Evolutionary conservation across 2,888 invertebrate species (phyloP).

Genomic region (Drosophila paracracens): DNA sequence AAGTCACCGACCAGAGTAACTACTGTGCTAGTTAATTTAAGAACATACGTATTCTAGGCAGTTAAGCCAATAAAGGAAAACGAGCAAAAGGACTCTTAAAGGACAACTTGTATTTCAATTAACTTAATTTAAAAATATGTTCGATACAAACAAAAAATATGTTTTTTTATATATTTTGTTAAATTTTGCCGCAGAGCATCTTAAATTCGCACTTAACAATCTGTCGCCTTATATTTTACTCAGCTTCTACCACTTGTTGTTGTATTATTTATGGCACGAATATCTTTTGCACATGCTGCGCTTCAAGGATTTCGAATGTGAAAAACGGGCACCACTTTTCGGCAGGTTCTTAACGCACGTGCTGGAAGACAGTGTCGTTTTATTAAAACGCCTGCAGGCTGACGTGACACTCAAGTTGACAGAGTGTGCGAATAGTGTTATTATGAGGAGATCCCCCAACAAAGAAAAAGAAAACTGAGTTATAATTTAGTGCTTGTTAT

Average conservation of each 20-base stretch:
- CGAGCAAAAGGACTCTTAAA: neutral
- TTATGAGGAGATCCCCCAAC: neutral
- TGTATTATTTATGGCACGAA: slow-evolving; percentile 55
- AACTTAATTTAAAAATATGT: neutral
- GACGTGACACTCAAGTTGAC: slow-evolving; percentile 40
- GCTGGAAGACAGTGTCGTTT: slow-evolving; percentile 13
- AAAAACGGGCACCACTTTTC: slow-evolving; percentile 29
- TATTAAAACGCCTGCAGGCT: slow-evolving; percentile 45
- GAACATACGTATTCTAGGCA: neutral
- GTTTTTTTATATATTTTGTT: neutral
- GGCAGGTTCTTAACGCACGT: slow-evolving; percentile 36
- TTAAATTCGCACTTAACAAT: slow-evolving; percentile 6
- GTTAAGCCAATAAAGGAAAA: neutral
- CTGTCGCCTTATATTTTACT: neutral
- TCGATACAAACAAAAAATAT: neutral
- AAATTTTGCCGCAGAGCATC: slow-evolving; percentile 19
- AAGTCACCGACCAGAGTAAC: neutral
- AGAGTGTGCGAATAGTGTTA: neutral
- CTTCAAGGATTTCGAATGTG: slow-evolving; percentile 21
- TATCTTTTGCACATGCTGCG: slow-evolving; percentile 51
- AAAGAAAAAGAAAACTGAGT: neutral
- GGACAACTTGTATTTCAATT: neutral
- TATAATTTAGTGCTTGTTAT: slow-evolving; percentile 10
- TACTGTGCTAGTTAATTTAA: neutral
- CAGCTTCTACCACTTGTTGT: slow-evolving; percentile 28